phyloP scores from a whole-genome alignment of 2,113 vertebrate genomes.

The Coracopsis vasa region DNA sequence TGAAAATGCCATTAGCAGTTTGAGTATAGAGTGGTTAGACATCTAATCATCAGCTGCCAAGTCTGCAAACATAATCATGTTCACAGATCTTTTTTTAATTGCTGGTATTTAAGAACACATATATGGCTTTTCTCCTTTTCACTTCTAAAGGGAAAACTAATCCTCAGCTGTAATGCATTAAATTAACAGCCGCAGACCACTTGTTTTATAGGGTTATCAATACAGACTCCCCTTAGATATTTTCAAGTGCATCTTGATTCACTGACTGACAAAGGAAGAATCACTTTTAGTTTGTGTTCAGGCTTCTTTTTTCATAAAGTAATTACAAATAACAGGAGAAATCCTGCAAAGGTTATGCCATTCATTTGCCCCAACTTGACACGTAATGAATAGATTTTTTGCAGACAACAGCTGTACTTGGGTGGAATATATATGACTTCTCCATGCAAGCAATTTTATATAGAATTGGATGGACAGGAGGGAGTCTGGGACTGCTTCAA shows the following conservation, averaged over 20 bases:
- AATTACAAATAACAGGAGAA: slow-evolving; percentile 2
- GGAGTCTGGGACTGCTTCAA: not conserved
- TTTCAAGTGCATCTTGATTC: not conserved
- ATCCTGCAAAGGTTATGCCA: not conserved
- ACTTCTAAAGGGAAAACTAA: not conserved
- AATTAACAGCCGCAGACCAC: not conserved
- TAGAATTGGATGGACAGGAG: not conserved
- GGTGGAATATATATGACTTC: not conserved
- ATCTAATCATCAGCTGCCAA: not conserved
- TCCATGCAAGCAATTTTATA: not conserved
- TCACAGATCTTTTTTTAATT: not conserved
- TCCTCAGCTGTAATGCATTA: not conserved
- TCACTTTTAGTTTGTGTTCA: not conserved
- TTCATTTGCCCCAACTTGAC: not conserved
- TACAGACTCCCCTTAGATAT: not conserved
- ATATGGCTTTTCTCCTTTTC: not conserved
- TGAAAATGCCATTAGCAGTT: not conserved
- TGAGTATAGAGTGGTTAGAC: not conserved
- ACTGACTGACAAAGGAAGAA: not conserved
- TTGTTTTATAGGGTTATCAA: not conserved
- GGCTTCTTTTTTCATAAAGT: not conserved
- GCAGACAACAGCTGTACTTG: not conserved
- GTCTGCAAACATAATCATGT: not conserved
- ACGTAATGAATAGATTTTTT: not conserved
- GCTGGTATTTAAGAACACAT: not conserved